Conservation (phyloP, 37 sponge, comb jelly and placozoan species). For the Eunapius fragilis region DNA sequence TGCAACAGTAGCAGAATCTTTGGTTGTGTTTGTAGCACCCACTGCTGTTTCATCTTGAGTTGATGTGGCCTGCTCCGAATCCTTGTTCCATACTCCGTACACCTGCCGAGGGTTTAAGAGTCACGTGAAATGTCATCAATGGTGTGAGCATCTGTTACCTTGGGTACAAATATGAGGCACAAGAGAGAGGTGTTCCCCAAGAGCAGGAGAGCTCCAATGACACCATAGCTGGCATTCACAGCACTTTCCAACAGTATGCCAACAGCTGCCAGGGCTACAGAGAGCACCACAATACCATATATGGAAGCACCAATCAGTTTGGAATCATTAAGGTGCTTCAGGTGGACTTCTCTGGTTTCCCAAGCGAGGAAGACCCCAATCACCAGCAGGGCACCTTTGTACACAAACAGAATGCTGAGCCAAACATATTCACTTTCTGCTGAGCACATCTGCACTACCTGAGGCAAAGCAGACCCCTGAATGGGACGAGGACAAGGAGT, state of each 20-base stretch:
- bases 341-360: conserved; percentile 64
- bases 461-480: conserved; percentile 33
- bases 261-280: conserved; percentile 47
- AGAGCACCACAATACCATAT: conserved; percentile 56
- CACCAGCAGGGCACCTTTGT: conserved; percentile 59
- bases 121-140: no score
- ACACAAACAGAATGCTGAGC: conserved; percentile 39
- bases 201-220: conserved; percentile 50
- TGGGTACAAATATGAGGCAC: conserved; percentile 57
- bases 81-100: background rate
- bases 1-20: background rate
- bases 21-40: background rate
- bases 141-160: conserved; percentile 24
- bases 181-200: conserved; percentile 53
- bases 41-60: background rate
- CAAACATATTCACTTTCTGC: conserved; percentile 13
- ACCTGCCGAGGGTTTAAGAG: background rate
- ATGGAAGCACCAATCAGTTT: conserved; percentile 52
- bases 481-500: background rate
- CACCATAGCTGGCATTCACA: conserved; percentile 36
- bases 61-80: background rate
- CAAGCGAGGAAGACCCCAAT: conserved; percentile 61
- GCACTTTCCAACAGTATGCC: conserved; percentile 23
- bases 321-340: conserved; percentile 61
- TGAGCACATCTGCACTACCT: conserved; percentile 26